phyloP scores from a whole-genome alignment of 23 tunicate species.

The Ascidia mentula region DNA sequence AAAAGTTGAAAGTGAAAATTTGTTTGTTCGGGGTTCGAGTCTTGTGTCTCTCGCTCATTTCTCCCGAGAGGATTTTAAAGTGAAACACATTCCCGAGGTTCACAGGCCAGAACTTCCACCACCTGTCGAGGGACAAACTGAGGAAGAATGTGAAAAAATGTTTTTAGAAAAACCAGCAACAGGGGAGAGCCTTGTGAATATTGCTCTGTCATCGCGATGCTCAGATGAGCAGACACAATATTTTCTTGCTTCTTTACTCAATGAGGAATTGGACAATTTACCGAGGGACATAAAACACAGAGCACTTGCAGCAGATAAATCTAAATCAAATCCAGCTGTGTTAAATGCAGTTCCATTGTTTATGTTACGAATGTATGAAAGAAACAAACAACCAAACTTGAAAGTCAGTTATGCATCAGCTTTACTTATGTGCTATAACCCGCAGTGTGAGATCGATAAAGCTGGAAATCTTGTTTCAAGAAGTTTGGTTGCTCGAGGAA shows the following conservation, averaged over 20 bases:
- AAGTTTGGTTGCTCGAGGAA: conserved; percentile 32
- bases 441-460: conserved; percentile 14
- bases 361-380: conserved; percentile 46
- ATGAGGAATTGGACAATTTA: conserved; percentile 44
- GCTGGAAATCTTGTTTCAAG: conserved; percentile 17
- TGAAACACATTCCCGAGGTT: conserved; percentile 38
- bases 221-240: conserved; percentile 18
- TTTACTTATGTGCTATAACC: conserved; percentile 39
- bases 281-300: conserved; percentile 74
- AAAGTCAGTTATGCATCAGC: conserved; percentile 39
- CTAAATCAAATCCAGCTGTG: conserved; percentile 22
- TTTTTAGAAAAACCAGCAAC: conserved; percentile 35
- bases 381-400: conserved; percentile 66
- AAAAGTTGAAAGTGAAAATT: neutral
- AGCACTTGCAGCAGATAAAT: conserved; percentile 44
- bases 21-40: conserved; percentile 13
- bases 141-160: conserved; percentile 20
- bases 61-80: conserved; percentile 22
- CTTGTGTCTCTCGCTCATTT: conserved; percentile 48
- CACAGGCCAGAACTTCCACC: conserved; percentile 29
- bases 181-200: conserved; percentile 12
- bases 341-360: conserved; percentile 34
- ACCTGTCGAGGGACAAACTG: neutral
- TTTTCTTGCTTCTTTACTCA: conserved; percentile 37
- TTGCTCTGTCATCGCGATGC: neutral